Percentiles rank a stretch among this genome's conserved stretches.
Conservation (phyloP, 92 coral and sea anemone genomes). For the Actinostola sp. region DNA sequence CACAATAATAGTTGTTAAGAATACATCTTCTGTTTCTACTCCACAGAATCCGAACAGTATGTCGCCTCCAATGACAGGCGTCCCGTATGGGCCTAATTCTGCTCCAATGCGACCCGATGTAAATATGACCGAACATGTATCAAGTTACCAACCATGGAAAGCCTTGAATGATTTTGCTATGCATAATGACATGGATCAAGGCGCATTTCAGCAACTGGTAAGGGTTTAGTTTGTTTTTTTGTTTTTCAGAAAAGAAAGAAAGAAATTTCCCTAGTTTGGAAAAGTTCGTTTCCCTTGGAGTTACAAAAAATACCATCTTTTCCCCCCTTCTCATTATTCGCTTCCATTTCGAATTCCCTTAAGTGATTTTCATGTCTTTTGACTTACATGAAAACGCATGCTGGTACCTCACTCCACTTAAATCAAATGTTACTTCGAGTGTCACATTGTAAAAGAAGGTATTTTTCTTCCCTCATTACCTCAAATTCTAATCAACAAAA, state of each 20-base stretch:
- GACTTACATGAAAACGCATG: neutral
- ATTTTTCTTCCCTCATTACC: slow-evolving; percentile 12
- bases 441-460: neutral
- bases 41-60: slow-evolving; percentile 79
- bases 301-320: neutral
- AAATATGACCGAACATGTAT: slow-evolving; percentile 70
- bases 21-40: slow-evolving; percentile 26
- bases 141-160: slow-evolving; percentile 99
- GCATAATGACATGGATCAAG: slow-evolving; percentile 95
- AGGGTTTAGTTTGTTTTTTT: slow-evolving; percentile 20
- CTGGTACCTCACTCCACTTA: neutral
- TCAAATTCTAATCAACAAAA: slow-evolving; percentile 2
- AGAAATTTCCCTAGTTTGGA: neutral
- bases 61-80: slow-evolving; percentile 80
- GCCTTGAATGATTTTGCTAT: slow-evolving; percentile 96
- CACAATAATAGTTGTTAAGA: slow-evolving; percentile 16
- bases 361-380: neutral
- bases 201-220: slow-evolving; percentile 99
- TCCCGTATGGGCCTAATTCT: slow-evolving; percentile 73
- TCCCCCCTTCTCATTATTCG: neutral
- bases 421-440: slow-evolving; percentile 10
- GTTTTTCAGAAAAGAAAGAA: no score
- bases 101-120: slow-evolving; percentile 81
- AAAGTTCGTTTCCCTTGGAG: neutral
- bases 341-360: neutral